Conservation (phyloP, 2,797 vertebrate genomes). For the Macropus fuliginosus region DNA sequence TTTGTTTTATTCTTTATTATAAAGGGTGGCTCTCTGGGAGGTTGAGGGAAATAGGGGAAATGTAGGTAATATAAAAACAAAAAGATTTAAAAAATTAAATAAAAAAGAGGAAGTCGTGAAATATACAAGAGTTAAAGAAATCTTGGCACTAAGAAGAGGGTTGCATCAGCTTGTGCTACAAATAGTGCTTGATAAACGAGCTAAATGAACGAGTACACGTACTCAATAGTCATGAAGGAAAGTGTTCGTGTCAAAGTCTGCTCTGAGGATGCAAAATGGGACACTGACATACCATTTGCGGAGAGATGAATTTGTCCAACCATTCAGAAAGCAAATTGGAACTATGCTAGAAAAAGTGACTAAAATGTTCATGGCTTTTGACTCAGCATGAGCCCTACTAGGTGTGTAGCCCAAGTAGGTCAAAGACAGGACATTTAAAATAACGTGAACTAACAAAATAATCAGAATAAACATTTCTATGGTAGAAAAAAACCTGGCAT, state of each 20-base stretch:
- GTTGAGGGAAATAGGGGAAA: not conserved
- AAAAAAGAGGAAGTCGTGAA: constrained; percentile 49
- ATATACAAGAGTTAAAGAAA: constrained; percentile 41
- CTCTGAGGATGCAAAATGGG: not conserved
- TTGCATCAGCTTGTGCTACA: constrained; percentile 15
- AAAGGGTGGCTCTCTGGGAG: not conserved
- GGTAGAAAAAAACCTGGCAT: not conserved
- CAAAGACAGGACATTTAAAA: not conserved
- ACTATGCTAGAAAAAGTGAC: not conserved
- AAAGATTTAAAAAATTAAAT: not conserved
- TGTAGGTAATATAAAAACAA: not conserved
- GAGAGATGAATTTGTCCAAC: not conserved
- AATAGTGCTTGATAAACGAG: constrained; percentile 14
- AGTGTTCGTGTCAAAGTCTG: not conserved
- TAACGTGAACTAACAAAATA: not conserved
- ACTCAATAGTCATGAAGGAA: not conserved
- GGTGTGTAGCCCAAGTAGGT: not conserved
- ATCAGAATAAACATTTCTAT: not conserved
- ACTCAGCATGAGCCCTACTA: not conserved
- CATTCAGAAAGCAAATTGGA: not conserved
- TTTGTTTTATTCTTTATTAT: not conserved
- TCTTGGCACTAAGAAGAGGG: not conserved
- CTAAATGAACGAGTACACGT: not conserved
- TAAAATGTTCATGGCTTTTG: not conserved
- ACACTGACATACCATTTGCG: not conserved